Percentiles rank a stretch among this genome's conserved stretches.
Conservation (phyloP, 23 tunicate species). For the Phallusia fumigata region DNA sequence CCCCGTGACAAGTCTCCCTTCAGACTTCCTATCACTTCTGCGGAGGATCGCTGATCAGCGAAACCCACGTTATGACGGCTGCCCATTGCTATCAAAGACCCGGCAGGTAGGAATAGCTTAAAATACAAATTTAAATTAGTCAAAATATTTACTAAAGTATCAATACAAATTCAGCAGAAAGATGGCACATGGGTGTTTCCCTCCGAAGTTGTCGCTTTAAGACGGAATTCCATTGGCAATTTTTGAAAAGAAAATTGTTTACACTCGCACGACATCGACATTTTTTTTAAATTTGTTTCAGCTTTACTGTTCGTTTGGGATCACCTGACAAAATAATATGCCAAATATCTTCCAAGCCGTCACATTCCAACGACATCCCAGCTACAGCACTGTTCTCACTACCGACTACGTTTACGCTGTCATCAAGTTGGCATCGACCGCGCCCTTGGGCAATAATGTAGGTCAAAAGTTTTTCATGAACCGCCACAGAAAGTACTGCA, state of each 20-base stretch:
- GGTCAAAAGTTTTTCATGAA: not conserved
- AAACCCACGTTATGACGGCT: not conserved
- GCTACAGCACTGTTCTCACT: conserved; percentile 29
- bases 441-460: conserved; percentile 24
- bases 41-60: not conserved
- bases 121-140: no score
- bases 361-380: conserved; percentile 33
- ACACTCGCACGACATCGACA: no score
- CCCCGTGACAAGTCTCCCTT: not conserved
- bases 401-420: conserved; percentile 58
- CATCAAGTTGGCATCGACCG: conserved; percentile 27
- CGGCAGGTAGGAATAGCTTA: no score
- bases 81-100: not conserved
- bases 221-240: no score
- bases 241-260: no score
- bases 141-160: no score
- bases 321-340: not conserved
- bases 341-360: not conserved
- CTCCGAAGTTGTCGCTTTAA: no score
- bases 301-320: not conserved
- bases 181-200: no score
- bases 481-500: no score
- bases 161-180: no score
- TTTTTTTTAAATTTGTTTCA: not conserved
- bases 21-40: conserved; percentile 2